Base-by-base conservation (phyloP, 2,797 vertebrate species). In the Novumbra hubbsi region DNA sequence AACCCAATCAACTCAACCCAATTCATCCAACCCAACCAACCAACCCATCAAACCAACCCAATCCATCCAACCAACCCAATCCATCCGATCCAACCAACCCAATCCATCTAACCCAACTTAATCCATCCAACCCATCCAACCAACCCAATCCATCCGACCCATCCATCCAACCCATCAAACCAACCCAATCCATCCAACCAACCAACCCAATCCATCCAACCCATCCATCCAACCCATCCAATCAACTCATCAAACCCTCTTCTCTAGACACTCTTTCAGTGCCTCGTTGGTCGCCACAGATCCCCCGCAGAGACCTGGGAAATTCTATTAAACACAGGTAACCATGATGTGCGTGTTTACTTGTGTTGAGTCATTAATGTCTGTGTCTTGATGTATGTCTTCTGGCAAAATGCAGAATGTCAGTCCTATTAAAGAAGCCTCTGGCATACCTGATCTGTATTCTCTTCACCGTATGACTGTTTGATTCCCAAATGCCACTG, bases 261-360 rank as follows among this genome's bases (percentile, higher is more conserved):
- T 64, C 76, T 65, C 2, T 85, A 99, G 98, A 99, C 90, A 99
- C 96, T 15, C 95, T 99, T 76, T 98, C 96, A 89, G 98, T 99
- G 93, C 98, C 98, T 84, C 96, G 97, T 90, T 99, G 98, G 98
- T 99, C 98, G 82, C 97, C 98, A 4, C 98, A 99, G 94, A 97
- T 98, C 90, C 96, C 98, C 81, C 95, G 97, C 74, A 94, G 98
- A 95, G 98, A 99, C 91, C 92, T 99, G 34, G 96, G 98, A 92
- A 99, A 99, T 92, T 99, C 98, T 72, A 99, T 99, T 88, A 99
- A 99, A 95, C 98, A 99, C 96, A 98, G 98, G 98, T 99, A 94
- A 5, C 85, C 30, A 55, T 63, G 21, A 45, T 38, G 66, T 64
- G 70, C 66, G 49, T 60, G 14, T 67, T 52, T 74, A 72, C 16